Evolutionary conservation across 64 coral and sea anemone genomes (phyloP), one percentile per base, ranked within the genome.

Genomic region (Catalaphyllia jardinei): DNA sequence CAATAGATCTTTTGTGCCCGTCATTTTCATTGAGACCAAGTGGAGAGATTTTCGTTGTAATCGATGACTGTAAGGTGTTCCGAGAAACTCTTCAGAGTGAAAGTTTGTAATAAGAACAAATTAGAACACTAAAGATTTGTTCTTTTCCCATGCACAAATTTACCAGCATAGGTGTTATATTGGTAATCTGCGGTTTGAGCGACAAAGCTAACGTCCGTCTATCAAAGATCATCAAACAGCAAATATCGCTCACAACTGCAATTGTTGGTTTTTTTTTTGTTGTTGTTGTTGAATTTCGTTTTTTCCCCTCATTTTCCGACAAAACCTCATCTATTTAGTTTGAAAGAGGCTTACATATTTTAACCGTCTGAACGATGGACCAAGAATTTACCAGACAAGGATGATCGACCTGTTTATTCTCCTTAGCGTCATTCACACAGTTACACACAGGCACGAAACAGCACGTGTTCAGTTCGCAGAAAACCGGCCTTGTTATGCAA

Each of bases 401-500:
- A 11, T 69, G 65, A 29, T 69, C 22, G 65, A 25, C 9, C n/a
- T 76, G 20, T 49, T 10, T 24, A 76, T 76, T 76, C 74, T 76
- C 74, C 54, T 19, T 49, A 9, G 20, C 5, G 74, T 76, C 10
- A n/a, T n/a, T 27, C 65, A 27, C n/a, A 20, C 38, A 42, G 38
- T 76, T 76, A n/a, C 74, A 76, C 74, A 16, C 19, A 15, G 33
- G 33, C 74, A 9, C 49, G 24, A 54, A 65, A 22, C 51, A n/a
- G 50, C 50, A 57, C 74, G 38, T 76, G 76, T 50, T 54, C 1
- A 0, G 6, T 10, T 24, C 19, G 4, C 24, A 22, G 22, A 4
- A 79, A 54, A 57, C 76, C 22, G 12, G 76, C 35, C 15, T 49
- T 79, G 25, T 79, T 55, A 79, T 79, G 76, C 76, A 27, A 79